A percentile compares a stretch with the other conserved stretches of the same genome.
Evolutionary conservation across 2,888 invertebrate species (phyloP).

Genomic region (Diaphora mendica): DNA sequence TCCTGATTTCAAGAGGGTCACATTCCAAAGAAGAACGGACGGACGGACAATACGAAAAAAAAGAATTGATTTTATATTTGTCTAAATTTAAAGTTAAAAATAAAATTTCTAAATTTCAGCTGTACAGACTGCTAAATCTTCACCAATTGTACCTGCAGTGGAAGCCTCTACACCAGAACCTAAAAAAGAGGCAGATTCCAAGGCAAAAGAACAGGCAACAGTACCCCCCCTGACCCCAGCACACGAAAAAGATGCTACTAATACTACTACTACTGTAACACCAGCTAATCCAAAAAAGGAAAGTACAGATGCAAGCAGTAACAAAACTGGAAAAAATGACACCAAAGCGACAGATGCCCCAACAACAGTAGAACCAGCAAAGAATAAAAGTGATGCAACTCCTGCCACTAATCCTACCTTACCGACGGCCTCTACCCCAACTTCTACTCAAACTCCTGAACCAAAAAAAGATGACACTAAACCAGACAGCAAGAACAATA

Average conservation of each 20-base stretch:
- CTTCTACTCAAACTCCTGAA: slow-evolving; percentile 10
- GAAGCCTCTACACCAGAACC: neutral
- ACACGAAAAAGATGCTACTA: neutral
- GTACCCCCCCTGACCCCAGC: neutral
- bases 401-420: slow-evolving; percentile 13
- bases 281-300: slow-evolving; percentile 18
- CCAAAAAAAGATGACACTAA: slow-evolving; percentile 34
- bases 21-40: too few relatives aligned
- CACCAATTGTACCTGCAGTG: neutral
- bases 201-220: neutral
- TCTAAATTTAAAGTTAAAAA: neutral
- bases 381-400: slow-evolving; percentile 15
- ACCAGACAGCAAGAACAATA: slow-evolving; percentile 38
- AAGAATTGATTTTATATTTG: too few relatives aligned
- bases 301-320: slow-evolving; percentile 16
- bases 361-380: slow-evolving; percentile 19
- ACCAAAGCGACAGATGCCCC: slow-evolving; percentile 19
- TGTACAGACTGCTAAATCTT: neutral
- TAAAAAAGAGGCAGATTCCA: neutral
- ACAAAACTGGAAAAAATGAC: slow-evolving; percentile 23
- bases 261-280: neutral
- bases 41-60: too few relatives aligned
- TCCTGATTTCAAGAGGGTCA: too few relatives aligned
- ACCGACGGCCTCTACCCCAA: neutral
- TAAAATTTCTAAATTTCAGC: slow-evolving; percentile 2